Evolutionary conservation across 35 echinoderm and acorn worm genomes (phyloP).

Genomic region (Holothuria glaberrima): DNA sequence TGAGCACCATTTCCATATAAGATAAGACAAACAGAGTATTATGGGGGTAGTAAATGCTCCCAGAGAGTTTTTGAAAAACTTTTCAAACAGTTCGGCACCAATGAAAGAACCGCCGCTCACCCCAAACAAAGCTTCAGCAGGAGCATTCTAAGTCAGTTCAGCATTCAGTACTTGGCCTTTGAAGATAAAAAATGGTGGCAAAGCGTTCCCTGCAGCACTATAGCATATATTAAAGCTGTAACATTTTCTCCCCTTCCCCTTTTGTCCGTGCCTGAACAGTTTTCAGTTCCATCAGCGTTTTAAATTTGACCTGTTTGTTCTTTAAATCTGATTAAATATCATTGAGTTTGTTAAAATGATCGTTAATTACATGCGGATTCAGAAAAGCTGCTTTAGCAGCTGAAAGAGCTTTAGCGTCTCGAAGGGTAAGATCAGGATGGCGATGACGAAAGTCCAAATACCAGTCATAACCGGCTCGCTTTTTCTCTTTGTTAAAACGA

Average conservation of each 20-base stretch:
- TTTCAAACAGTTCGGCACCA: conserved; percentile 59
- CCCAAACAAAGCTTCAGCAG: conserved; percentile 54
- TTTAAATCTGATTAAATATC: neutral
- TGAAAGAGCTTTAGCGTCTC: conserved; percentile 54
- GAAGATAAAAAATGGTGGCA: conserved; percentile 56
- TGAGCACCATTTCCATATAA: too few species aligned
- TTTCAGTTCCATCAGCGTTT: conserved; percentile 22
- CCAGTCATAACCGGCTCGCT: conserved; percentile 58
- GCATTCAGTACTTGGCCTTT: conserved; percentile 43
- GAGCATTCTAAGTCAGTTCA: conserved; percentile 19
- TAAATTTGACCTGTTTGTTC: too few species aligned
- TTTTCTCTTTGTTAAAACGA: conserved; percentile 63
- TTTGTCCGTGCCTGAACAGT: conserved; percentile 56
- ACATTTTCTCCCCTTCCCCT: conserved; percentile 72
- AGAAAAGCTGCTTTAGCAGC: conserved; percentile 44
- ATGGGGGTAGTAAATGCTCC: conserved; percentile 27
- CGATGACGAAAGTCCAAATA: neutral
- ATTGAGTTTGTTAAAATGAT: conserved; percentile 42
- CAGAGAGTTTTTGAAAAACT: conserved; percentile 53
- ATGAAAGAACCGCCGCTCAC: conserved; percentile 52
- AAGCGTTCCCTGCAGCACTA: conserved; percentile 24
- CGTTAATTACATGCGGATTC: conserved; percentile 44
- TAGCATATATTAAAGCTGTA: conserved; percentile 35
- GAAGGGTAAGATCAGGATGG: conserved; percentile 18
- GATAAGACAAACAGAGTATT: conserved; percentile 29